Percentiles rank a stretch among this genome's conserved stretches.
These are phyloP conservation scores for Anguilla anguilla DNA, from an alignment of 2,797 vertebrate genomes.

Conservation along the genomic window DNA sequence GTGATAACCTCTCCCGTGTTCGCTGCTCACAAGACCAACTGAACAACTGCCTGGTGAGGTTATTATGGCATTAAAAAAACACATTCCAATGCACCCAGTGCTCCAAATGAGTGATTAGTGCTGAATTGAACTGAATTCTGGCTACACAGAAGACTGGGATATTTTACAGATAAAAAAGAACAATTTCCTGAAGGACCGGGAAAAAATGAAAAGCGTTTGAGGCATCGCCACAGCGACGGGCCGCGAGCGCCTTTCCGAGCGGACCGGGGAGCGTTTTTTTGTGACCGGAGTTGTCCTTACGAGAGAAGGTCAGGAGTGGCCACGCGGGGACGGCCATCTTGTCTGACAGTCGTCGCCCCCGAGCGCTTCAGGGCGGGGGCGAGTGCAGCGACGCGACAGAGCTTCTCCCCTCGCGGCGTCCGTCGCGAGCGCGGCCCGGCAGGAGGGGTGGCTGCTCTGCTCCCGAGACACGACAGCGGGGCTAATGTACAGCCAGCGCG, in stretches of 20 bases:
- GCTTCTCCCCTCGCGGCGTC: not conserved
- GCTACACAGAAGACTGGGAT: not conserved
- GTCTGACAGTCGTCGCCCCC: slow-evolving; percentile 28
- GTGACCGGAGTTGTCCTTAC: slow-evolving; percentile 23
- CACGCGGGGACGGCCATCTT: not conserved
- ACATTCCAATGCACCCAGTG: not conserved
- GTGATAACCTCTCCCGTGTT: not conserved
- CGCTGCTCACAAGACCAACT: not conserved
- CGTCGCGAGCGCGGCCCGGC: slow-evolving; percentile 13
- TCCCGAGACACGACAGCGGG: not conserved
- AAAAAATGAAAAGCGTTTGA: not conserved
- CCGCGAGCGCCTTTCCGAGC: not conserved
- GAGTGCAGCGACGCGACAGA: slow-evolving; percentile 26
- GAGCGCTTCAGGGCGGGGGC: not conserved
- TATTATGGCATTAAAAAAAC: not conserved
- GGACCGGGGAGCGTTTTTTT: not conserved
- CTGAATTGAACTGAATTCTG: not conserved
- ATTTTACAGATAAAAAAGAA: not conserved
- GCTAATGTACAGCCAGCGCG: not conserved
- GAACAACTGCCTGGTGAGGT: not conserved
- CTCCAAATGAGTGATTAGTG: not conserved
- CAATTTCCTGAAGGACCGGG: not conserved
- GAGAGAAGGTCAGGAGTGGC: slow-evolving; percentile 23
- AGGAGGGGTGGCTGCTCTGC: slow-evolving; percentile 21
- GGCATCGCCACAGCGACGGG: not conserved